phyloP scores from a whole-genome alignment of 2,113 vertebrate species.

The Otus sunia region DNA sequence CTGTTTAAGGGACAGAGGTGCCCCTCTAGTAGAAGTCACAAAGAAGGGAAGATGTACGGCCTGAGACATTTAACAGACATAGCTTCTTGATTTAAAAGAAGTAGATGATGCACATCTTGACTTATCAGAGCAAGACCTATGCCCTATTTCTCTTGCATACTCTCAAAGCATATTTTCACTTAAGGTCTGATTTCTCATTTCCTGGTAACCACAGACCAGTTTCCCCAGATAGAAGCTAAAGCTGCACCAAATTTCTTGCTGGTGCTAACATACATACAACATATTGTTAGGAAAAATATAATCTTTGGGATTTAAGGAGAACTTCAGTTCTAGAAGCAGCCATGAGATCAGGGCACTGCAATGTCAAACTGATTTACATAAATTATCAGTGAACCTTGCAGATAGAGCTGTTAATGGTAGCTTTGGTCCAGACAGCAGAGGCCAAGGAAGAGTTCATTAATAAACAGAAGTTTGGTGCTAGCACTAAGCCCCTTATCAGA shows the following conservation, averaged over 20 bases:
- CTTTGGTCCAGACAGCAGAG: neutral
- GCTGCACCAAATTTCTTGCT: neutral
- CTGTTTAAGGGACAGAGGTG: neutral
- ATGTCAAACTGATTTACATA: neutral
- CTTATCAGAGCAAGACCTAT: neutral
- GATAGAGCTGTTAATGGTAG: neutral
- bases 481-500: neutral
- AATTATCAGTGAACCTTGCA: neutral
- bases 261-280: neutral
- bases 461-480: neutral
- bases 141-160: neutral
- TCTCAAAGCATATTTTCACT: neutral
- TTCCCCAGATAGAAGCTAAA: neutral
- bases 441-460: neutral
- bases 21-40: neutral
- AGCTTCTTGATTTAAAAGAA: neutral
- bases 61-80: neutral
- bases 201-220: neutral
- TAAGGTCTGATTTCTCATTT: neutral
- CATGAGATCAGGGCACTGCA: neutral
- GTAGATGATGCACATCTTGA: accelerated
- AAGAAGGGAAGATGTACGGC: neutral
- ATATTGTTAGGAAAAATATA: neutral
- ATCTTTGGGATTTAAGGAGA: neutral
- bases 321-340: neutral